Base-by-base conservation (phyloP, 2,113 vertebrate species). In the Madoqua kirkii region DNA sequence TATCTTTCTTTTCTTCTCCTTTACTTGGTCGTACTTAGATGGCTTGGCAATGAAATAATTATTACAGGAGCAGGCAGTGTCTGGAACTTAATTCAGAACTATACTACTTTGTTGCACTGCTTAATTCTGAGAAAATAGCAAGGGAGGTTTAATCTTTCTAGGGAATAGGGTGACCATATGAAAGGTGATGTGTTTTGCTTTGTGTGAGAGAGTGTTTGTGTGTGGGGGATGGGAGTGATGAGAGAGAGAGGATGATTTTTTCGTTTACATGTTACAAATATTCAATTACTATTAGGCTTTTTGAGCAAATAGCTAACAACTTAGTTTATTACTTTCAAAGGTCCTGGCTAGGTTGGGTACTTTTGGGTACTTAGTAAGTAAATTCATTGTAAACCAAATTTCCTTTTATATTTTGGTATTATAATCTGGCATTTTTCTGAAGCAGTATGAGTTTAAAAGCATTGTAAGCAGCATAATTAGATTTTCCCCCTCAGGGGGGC, bases 51-150 rank as follows among this genome's bases (percentile, higher is more conserved):
- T 79, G 29, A 93, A 93, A 45, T 95, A 93, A 95, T 97, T 93
- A 78, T 95, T 95, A 50, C 25, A 93, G 23, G 88, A 89, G 40
- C 43, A 57, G 71, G 60, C 50, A 67, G 11, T 57, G 13, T 92
- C 55, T 91, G 33, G 50, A 91, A 57, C 78, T 96, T 74, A 78
- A 97, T 89, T 96, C 50, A 83, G 45, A 91, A 87, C 59, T 89
- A 3, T 62, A 36, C 79, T 57, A 64, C 86, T 97, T 95, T 67
- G n/a, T 96, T 92, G 48, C 4, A 52, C 64, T 96, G 36, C 31
- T 91, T 96, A 91, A 94, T 95, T 96, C 60, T 93, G 92, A 96
- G 92, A 96, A 97, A 96, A 81, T 93, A 89, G 57, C n/a, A 93
- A 23, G 55, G 40, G 79, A 89, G 48, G 31, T 89, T 93, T 93